phyloP scores from a whole-genome alignment of 2,797 vertebrate species.

The Remorina albescens region DNA sequence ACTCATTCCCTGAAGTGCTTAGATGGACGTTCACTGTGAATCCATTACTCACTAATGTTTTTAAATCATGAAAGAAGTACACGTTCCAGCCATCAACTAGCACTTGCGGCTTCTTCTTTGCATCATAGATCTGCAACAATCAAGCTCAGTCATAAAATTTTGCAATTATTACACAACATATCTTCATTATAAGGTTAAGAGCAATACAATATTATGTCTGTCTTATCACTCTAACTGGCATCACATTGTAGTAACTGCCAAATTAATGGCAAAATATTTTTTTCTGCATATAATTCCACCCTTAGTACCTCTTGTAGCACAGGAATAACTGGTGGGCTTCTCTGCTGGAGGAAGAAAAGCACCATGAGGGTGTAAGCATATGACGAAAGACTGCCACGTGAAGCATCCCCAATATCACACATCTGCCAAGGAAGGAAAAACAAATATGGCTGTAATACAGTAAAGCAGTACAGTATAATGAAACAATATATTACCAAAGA shows the following conservation, averaged over 20 bases:
- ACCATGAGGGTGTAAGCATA: constrained; percentile 98
- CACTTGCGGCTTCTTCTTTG: constrained; percentile 88
- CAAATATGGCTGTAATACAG: not conserved
- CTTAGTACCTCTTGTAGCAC: constrained; percentile 93
- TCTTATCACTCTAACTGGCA: too few species aligned
- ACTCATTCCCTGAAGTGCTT: too few species aligned
- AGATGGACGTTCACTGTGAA: not conserved
- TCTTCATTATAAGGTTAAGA: not conserved
- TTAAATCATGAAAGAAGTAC: constrained; percentile 92
- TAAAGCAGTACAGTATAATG: not conserved
- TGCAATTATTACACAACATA: not conserved
- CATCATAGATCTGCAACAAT: constrained; percentile 90
- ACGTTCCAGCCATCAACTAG: constrained; percentile 95
- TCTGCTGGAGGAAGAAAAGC: constrained; percentile 95
- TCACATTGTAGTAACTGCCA: too few species aligned
- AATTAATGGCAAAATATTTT: too few species aligned
- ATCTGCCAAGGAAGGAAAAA: constrained; percentile 80
- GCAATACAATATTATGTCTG: too few species aligned
- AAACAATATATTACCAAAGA: not conserved
- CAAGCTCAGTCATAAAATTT: not conserved
- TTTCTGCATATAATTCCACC: too few species aligned
- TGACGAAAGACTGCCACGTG: constrained; percentile 95
- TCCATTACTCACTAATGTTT: constrained; percentile 87
- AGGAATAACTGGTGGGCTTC: constrained; percentile 92
- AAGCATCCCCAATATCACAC: constrained; percentile 97